These are phyloP conservation scores for Anarsia innoxiella DNA, from an alignment of 2,888 invertebrate species.

Conservation along the genomic window DNA sequence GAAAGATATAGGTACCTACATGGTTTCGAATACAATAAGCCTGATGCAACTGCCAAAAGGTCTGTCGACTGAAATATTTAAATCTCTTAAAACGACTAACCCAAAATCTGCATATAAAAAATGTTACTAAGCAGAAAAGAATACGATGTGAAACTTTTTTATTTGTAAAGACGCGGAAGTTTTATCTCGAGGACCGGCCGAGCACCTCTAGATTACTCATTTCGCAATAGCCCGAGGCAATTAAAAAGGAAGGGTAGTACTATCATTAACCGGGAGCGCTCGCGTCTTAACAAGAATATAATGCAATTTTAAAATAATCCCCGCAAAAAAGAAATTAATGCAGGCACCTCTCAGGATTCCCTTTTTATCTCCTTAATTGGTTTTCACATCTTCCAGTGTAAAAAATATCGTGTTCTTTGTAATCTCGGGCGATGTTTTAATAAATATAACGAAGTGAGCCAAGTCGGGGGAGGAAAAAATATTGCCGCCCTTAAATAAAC, in stretches of 20 bases:
- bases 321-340: slow-evolving; percentile 75
- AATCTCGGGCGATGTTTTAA: slow-evolving; percentile 75
- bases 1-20: too few relatives aligned
- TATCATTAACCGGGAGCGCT: slow-evolving; percentile 68
- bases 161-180: slow-evolving; percentile 44
- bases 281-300: slow-evolving; percentile 74
- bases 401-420: slow-evolving; percentile 75
- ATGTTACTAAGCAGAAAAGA: slow-evolving; percentile 4
- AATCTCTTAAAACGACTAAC: too few relatives aligned
- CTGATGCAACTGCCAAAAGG: too few relatives aligned
- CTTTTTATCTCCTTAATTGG: slow-evolving; percentile 77
- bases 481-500: slow-evolving; percentile 69
- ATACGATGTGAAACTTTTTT: slow-evolving; percentile 23
- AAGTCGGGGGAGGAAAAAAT: slow-evolving; percentile 59
- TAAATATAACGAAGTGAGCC: slow-evolving; percentile 74
- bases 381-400: slow-evolving; percentile 75
- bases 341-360: slow-evolving; percentile 72
- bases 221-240: slow-evolving; percentile 72
- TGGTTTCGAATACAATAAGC: too few relatives aligned
- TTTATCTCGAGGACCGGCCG: slow-evolving; percentile 56
- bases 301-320: slow-evolving; percentile 76
- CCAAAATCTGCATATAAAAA: slow-evolving; percentile 4
- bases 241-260: slow-evolving; percentile 73
- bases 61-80: too few relatives aligned
- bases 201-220: slow-evolving; percentile 71